Evolutionary conservation across 1,140 invertebrate genomes (phyloP).

Genomic region (Scaptomyza hsui): DNA sequence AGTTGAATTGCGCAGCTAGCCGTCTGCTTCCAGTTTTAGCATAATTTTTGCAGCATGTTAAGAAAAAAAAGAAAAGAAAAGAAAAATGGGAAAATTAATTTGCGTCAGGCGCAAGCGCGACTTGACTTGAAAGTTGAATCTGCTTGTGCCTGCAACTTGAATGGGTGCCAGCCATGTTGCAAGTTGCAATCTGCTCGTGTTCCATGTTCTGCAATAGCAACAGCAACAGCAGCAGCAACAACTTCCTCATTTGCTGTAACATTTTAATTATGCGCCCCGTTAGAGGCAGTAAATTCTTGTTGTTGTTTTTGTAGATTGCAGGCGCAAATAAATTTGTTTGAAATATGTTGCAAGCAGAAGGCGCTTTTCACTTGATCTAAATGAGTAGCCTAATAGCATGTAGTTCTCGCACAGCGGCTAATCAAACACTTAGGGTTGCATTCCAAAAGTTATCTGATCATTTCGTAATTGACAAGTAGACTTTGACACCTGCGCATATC

Average conservation of each 20-base stretch:
- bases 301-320: constrained; percentile 41
- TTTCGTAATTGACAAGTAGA: constrained; percentile 5
- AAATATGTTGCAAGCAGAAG: constrained; percentile 62
- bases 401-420: constrained; percentile 22
- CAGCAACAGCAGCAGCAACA: constrained; percentile 34
- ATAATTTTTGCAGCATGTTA: constrained; percentile 58
- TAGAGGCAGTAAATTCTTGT: constrained; percentile 46
- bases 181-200: constrained; percentile 18
- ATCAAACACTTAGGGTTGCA: constrained; percentile 8
- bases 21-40: constrained; percentile 49
- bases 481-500: constrained; percentile 14
- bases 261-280: constrained; percentile 78
- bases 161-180: constrained; percentile 31
- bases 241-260: constrained; percentile 78
- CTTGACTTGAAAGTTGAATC: constrained; percentile 58
- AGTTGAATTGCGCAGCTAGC: constrained; percentile 35
- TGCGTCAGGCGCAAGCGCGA: constrained; percentile 72
- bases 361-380: constrained; percentile 24
- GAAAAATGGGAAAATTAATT: constrained; percentile 75
- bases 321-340: constrained; percentile 81
- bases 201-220: constrained; percentile 37
- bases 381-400: constrained; percentile 56
- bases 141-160: constrained; percentile 38
- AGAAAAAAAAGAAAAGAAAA: constrained; percentile 12
- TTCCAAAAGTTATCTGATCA: background rate